These are phyloP conservation scores for Cataglyphis altisquamis DNA, from an alignment of 2,888 invertebrate genomes.

Conservation along the genomic window DNA sequence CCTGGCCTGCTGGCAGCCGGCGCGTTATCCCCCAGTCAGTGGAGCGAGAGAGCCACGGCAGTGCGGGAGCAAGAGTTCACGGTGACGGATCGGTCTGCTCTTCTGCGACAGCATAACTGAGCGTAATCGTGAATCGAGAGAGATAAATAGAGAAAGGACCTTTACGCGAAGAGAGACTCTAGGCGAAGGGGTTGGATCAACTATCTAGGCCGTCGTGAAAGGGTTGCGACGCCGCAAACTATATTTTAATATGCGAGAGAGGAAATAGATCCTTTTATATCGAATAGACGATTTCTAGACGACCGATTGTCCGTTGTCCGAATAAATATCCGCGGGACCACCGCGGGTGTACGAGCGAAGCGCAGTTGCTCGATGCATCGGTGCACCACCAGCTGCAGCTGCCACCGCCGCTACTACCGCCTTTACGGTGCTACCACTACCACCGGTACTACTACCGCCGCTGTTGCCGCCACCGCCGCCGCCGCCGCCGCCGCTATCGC, in stretches of 20 bases:
- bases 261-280: background rate
- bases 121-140: background rate
- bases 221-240: background rate
- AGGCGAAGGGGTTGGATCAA: conserved; percentile 4
- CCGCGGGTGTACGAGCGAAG: conserved; percentile 30
- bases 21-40: conserved; percentile 68
- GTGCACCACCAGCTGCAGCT: conserved; percentile 76
- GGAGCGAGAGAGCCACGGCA: conserved; percentile 80
- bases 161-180: background rate
- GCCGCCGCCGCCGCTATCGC: conserved; percentile 61
- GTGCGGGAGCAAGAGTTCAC: conserved; percentile 78
- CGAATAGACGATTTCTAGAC: background rate
- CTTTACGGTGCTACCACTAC: conserved; percentile 52
- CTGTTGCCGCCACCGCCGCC: conserved; percentile 36
- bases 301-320: background rate
- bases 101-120: conserved; percentile 29
- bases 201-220: background rate
- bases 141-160: background rate
- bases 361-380: conserved; percentile 69
- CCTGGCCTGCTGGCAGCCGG: conserved; percentile 61
- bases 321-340: conserved; percentile 28
- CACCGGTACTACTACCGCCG: conserved; percentile 55
- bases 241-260: background rate
- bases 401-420: conserved; percentile 67
- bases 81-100: conserved; percentile 64